These are phyloP conservation scores for Osmoderma eremita DNA, from an alignment of 2,888 invertebrate genomes.

Conservation along the genomic window DNA sequence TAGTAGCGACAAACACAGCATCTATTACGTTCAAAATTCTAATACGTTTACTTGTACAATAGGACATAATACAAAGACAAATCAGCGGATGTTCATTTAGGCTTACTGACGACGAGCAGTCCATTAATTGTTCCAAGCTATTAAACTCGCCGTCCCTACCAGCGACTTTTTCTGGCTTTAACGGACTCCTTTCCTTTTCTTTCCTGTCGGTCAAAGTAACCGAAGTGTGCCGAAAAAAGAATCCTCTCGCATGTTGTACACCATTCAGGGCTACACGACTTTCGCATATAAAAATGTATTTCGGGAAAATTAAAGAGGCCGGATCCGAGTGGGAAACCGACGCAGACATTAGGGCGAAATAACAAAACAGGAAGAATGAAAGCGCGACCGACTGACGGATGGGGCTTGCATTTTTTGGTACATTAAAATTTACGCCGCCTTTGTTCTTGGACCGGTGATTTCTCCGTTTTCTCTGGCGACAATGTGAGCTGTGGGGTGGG, in stretches of 20 bases:
- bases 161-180: background rate
- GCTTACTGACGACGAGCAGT: too few relatives aligned
- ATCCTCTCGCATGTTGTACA: background rate
- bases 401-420: constrained; percentile 20
- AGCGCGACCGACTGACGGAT: constrained; percentile 9
- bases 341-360: constrained; percentile 9
- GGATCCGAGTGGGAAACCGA: background rate
- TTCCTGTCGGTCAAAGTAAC: background rate
- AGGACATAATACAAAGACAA: too few relatives aligned
- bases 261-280: constrained; percentile 17
- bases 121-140: constrained; percentile 6
- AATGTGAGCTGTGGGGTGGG: too few relatives aligned
- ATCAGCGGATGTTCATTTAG: too few relatives aligned
- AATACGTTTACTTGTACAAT: too few relatives aligned
- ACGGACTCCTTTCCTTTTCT: too few relatives aligned
- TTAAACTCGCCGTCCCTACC: background rate
- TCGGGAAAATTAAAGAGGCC: constrained; percentile 21
- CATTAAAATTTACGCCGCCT: constrained; percentile 32
- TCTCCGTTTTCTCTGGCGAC: constrained; percentile 11
- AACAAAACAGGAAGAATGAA: background rate
- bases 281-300: constrained; percentile 32
- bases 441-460: constrained; percentile 28
- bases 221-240: too few relatives aligned
- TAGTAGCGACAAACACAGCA: too few relatives aligned
- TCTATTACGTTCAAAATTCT: too few relatives aligned